Base-by-base conservation (phyloP, 1,140 invertebrate genomes). In the Pissodes strobi region DNA sequence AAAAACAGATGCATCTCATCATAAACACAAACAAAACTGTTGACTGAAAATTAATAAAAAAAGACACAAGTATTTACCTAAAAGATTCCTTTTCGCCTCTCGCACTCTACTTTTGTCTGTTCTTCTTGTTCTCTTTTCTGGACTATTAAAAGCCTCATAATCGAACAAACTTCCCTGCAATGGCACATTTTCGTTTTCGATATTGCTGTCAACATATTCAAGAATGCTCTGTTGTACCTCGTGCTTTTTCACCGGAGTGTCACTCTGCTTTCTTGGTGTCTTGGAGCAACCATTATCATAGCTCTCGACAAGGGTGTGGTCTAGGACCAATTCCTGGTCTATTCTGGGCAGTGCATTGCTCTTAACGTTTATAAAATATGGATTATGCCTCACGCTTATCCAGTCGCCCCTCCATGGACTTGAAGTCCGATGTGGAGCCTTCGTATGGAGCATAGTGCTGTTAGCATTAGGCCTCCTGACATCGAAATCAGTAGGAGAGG, bases 321-420 rank as follows among this genome's bases (percentile, higher is more conserved):
- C 60, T 9, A 69, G 15, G 4, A 69, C 65, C 37, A 56, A 27
- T 15, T 70, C 61, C 61, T 70, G 68, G 15, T 65, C 55, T 12
- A 64, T 60, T 21, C 46, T 37, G 25, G 68, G 68, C 19, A 70
- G 49, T 0, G 66, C 57, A 17, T 63, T 62, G 2, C n/a, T 10
- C 52, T 70, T 70, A 2, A 68, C 15, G 12, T 46, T 57, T 1
- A 70, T 19, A 48, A 66, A 70, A 45, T 68, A 61, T 1, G 66
- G 68, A 51, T 67, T 69, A 12, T 27, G 56, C 18, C 18, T 34
- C n/a, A 68, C 12, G 45, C 48, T 59, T n/a, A 52, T 22, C 2
- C 58, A 58, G 25, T 65, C 60, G 9, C 34, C n/a, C 30, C 68
- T 51, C 68, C 68, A 70, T n/a, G 68, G 68, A 34, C 62, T 68